These are phyloP conservation scores for Hipposideros larvatus DNA, from an alignment of 2,797 vertebrate genomes.

Conservation along the genomic window DNA sequence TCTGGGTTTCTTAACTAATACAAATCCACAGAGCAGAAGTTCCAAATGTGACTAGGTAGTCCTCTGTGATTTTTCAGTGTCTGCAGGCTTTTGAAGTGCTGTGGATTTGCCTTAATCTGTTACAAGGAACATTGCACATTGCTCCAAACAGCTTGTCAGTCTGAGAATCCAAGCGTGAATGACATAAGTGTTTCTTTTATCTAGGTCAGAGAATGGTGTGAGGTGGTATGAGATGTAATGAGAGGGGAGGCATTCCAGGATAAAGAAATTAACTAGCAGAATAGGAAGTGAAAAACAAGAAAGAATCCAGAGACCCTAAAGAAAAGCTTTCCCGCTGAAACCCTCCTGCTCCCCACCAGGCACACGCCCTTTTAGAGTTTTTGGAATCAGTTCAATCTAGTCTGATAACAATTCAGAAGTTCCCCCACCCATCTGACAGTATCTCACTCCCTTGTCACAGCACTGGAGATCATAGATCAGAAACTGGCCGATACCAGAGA, in stretches of 20 bases:
- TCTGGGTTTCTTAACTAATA: slow-evolving; percentile 47
- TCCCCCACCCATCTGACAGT: neutral
- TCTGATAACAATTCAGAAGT: neutral
- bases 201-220: slow-evolving; percentile 55
- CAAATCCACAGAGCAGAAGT: slow-evolving; percentile 43
- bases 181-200: slow-evolving; percentile 66
- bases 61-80: slow-evolving; percentile 41
- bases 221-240: neutral
- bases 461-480: neutral
- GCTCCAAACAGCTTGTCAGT: slow-evolving; percentile 63
- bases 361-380: too few species aligned
- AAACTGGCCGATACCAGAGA: neutral
- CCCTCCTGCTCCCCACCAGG: neutral
- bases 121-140: slow-evolving; percentile 54
- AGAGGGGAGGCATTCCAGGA: slow-evolving; percentile 22
- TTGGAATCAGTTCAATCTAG: neutral
- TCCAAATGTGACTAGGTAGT: slow-evolving; percentile 34
- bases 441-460: neutral
- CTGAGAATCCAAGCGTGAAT: slow-evolving; percentile 56
- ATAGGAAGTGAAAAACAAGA: neutral
- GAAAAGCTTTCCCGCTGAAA: neutral
- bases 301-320: neutral
- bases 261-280: neutral
- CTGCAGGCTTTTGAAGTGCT: slow-evolving; percentile 56
- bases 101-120: slow-evolving; percentile 61